Conservation (phyloP, 2,113 vertebrate genomes). For the Zosterops pallidus region DNA sequence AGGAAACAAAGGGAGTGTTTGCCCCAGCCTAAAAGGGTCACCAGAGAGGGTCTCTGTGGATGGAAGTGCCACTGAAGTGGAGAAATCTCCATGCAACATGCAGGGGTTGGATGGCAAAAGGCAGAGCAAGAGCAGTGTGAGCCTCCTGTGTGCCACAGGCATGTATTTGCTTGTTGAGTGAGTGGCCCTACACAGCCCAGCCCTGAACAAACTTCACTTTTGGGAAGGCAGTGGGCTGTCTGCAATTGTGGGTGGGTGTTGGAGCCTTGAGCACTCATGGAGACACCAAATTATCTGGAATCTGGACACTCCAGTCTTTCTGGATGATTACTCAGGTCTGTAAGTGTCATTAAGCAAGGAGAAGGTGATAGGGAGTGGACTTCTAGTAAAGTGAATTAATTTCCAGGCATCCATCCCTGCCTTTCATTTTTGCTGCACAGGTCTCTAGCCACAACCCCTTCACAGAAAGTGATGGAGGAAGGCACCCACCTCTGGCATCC, state of each 20-base stretch:
- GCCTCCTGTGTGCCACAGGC: background rate
- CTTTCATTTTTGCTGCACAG: background rate
- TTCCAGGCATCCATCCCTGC: background rate
- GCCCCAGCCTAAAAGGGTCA: background rate
- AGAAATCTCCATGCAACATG: background rate
- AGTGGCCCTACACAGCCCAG: background rate
- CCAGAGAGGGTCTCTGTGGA: background rate
- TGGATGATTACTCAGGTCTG: background rate
- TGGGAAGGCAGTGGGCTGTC: background rate
- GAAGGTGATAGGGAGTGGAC: background rate
- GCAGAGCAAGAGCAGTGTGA: background rate
- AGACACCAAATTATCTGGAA: background rate
- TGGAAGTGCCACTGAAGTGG: background rate
- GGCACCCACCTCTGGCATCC: conserved; percentile 63
- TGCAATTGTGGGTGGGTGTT: background rate
- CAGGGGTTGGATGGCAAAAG: background rate
- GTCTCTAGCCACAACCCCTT: background rate
- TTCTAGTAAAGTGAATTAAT: background rate
- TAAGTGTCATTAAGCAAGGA: background rate
- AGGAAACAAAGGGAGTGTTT: conserved; percentile 7
- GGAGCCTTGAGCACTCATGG: background rate
- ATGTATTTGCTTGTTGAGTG: background rate
- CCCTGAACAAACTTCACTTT: background rate
- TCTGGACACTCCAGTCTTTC: conserved; percentile 18
- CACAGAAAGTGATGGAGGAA: background rate